phyloP scores from a whole-genome alignment of 2,888 invertebrate genomes.

The Proisotoma minuta region DNA sequence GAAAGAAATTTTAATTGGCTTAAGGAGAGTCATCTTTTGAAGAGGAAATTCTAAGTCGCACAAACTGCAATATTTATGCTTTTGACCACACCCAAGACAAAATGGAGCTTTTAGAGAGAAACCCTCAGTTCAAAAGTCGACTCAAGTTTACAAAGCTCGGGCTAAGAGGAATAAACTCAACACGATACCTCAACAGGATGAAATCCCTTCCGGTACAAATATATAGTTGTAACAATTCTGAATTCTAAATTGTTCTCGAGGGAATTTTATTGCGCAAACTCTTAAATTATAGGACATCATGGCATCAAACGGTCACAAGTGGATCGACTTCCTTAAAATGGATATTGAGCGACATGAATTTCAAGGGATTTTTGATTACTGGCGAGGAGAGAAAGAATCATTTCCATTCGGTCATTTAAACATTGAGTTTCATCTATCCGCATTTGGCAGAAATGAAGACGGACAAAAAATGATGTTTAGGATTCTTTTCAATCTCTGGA shows the following conservation, averaged over 20 bases:
- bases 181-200: constrained; percentile 1
- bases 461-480: too few species aligned
- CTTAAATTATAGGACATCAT: not conserved
- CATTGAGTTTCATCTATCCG: constrained; percentile 18
- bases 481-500: too few species aligned
- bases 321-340: constrained; percentile 30
- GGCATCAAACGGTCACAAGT: constrained; percentile 21
- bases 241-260: not conserved
- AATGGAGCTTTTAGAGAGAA: constrained; percentile 17
- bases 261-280: not conserved
- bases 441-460: too few species aligned
- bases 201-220: not conserved
- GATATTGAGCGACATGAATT: constrained; percentile 33
- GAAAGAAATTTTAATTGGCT: too few species aligned
- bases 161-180: constrained; percentile 4
- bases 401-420: constrained; percentile 26
- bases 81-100: constrained; percentile 23
- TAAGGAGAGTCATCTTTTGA: constrained; percentile 28
- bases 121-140: too few species aligned
- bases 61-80: constrained; percentile 23
- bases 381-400: not conserved
- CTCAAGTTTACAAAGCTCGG: too few species aligned
- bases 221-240: not conserved
- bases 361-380: not conserved
- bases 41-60: constrained; percentile 22